phyloP scores from a whole-genome alignment of 2,113 vertebrate genomes.

The Brachypteracias leptosomus region DNA sequence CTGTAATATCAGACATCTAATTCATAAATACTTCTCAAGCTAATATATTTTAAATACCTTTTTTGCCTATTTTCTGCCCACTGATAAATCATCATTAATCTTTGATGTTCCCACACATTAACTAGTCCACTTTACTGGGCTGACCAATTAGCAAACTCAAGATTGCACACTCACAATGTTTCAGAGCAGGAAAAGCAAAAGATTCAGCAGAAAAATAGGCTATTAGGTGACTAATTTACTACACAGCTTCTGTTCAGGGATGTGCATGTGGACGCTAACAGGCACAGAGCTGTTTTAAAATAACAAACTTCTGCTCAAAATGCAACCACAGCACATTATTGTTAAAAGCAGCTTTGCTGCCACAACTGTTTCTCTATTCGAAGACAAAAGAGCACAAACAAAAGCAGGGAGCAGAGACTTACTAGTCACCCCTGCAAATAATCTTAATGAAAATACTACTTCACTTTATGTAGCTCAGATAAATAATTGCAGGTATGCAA shows the following conservation, averaged over 20 bases:
- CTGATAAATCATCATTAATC: not conserved
- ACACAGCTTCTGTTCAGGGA: not conserved
- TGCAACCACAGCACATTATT: not conserved
- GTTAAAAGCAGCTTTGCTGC: not conserved
- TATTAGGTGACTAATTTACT: not conserved
- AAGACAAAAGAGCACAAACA: not conserved
- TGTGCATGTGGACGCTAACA: not conserved
- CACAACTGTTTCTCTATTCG: not conserved
- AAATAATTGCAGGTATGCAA: not conserved
- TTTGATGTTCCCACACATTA: not conserved
- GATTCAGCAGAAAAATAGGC: not conserved
- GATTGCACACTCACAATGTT: not conserved
- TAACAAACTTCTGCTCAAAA: not conserved
- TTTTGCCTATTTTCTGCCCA: not conserved
- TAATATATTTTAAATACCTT: not conserved
- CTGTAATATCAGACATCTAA: not conserved
- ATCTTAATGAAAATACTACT: not conserved
- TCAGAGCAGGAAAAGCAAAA: not conserved
- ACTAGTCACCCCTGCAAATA: not conserved
- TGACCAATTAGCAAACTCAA: not conserved
- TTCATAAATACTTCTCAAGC: not conserved
- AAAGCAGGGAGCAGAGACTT: not conserved
- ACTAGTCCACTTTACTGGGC: not conserved
- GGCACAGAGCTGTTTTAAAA: not conserved
- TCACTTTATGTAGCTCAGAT: not conserved